Base-by-base conservation (phyloP, 2,797 vertebrate species). In the Borostomias antarcticus region DNA sequence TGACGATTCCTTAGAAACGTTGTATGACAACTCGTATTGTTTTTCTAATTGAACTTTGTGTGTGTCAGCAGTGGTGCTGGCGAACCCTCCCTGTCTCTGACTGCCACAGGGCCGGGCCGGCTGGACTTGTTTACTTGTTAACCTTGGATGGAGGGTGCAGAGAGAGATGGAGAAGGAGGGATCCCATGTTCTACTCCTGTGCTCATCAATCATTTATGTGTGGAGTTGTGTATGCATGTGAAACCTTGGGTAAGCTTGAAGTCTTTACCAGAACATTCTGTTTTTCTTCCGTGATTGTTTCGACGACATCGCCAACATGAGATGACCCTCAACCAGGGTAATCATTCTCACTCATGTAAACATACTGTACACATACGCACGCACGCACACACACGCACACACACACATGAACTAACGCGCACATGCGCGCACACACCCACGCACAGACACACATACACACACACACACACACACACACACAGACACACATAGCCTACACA, bases 201-300 rank as follows among this genome's bases (percentile, higher is more conserved):
- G 62, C 32, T 83, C 80, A 78, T 85, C 68, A 53, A 53, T 57
- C 65, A 75, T 84, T 60, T 77, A 56, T 60, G 69, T 68, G 67
- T 81, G 79, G 77, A 78, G 69, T 78, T 73, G 68, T 77, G 75
- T 76, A 70, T 81, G 80, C 74, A 78, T 88, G 81, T 72, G 72
- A 81, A 78, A 86, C 76, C 64, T 82, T 85, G 81, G 82, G 81
- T 79, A 84, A 86, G 86, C 85, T 85, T 84, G 79, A 89, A 83
- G 78, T 85, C 69, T 83, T 58, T 79, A 84, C 71, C 62, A 84
- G 70, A 86, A 76, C 71, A 72, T 75, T 82, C 15, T 76, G 65
- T 58, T 79, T n/a, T 86, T 68, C 64, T 80, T 59, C 76, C 68
- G 69, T 73, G 70, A 74, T 79, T 80, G 72, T 82, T 77, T 59